Percentiles rank a stretch among this genome's conserved stretches.
These are phyloP conservation scores for Drosophila parthenogenetica DNA, from an alignment of 2,888 invertebrate species.

Conservation along the genomic window DNA sequence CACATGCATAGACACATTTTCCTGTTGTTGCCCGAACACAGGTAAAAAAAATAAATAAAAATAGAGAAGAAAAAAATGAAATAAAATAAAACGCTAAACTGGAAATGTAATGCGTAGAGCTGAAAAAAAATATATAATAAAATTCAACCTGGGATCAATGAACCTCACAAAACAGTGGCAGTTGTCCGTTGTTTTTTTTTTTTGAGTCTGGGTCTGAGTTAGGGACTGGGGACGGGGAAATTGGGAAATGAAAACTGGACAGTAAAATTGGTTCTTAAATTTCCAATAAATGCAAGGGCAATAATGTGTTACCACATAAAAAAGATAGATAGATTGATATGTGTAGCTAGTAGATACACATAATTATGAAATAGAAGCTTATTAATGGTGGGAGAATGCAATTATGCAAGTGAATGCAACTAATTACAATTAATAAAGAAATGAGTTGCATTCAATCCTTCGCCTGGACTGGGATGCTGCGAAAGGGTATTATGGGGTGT, in stretches of 20 bases:
- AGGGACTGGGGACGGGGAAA: conserved; percentile 5
- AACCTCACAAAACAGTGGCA: conserved; percentile 60
- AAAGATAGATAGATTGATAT: background rate
- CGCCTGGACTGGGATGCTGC: background rate
- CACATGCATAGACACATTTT: conserved; percentile 61
- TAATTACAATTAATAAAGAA: conserved; percentile 73
- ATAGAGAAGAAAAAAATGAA: conserved; percentile 43
- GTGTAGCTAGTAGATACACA: conserved; percentile 14
- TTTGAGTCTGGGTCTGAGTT: conserved; percentile 25
- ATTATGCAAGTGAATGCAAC: conserved; percentile 77
- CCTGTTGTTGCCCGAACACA: conserved; percentile 65
- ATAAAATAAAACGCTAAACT: conserved; percentile 74
- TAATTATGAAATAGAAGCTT: conserved; percentile 39
- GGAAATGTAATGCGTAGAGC: conserved; percentile 76
- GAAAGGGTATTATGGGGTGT: conserved; percentile 18
- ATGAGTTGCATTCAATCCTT: conserved; percentile 5
- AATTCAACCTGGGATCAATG: conserved; percentile 66
- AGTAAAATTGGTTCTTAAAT: conserved; percentile 32
- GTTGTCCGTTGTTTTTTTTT: conserved; percentile 20
- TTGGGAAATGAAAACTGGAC: background rate
- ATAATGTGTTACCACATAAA: conserved; percentile 2
- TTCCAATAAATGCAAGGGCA: conserved; percentile 45
- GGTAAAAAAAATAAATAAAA: conserved; percentile 55
- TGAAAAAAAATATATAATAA: conserved; percentile 40
- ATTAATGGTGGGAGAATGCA: conserved; percentile 45